Percentiles rank a stretch among this genome's conserved stretches.
Conservation (phyloP, 2,797 vertebrate species). For the Phataginus tetradactyla region DNA sequence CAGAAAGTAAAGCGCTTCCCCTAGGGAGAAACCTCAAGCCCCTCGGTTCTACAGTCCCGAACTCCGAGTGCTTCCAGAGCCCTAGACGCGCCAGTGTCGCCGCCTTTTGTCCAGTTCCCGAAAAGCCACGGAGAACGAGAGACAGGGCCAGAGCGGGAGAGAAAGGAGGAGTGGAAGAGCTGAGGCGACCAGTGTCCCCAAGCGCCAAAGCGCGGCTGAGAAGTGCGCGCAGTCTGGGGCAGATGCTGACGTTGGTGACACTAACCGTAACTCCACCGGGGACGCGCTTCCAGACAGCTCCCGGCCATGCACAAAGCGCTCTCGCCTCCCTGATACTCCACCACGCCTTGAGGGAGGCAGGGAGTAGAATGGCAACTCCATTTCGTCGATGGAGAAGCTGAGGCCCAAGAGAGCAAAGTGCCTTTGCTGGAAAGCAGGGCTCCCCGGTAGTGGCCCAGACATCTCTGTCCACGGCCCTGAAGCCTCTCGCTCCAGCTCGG, state of each 20-base stretch:
- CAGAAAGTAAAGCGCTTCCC: neutral
- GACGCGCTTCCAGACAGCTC: neutral
- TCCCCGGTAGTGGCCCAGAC: neutral
- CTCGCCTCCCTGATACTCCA: neutral
- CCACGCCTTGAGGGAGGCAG: neutral
- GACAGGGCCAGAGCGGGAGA: neutral
- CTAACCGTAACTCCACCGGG: neutral
- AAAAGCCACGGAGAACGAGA: neutral
- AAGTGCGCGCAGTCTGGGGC: neutral
- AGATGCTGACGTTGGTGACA: neutral
- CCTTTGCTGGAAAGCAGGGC: neutral
- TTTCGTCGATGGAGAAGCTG: neutral
- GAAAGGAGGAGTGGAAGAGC: neutral
- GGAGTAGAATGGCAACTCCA: neutral
- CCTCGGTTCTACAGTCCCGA: neutral
- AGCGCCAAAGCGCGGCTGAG: neutral
- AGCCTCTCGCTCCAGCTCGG: neutral
- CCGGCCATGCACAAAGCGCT: slow-evolving; percentile 19
- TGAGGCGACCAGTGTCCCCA: neutral
- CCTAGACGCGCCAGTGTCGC: neutral
- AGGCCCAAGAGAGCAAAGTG: neutral
- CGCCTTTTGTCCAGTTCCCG: slow-evolving; percentile 65
- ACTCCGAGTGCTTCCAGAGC: neutral
- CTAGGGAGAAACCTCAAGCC: neutral
- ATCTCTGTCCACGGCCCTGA: neutral